A percentile compares a stretch with the other conserved stretches of the same genome.
Evolutionary conservation across 2,797 vertebrate genomes (phyloP).

Genomic region (Enteromius argenteus): DNA sequence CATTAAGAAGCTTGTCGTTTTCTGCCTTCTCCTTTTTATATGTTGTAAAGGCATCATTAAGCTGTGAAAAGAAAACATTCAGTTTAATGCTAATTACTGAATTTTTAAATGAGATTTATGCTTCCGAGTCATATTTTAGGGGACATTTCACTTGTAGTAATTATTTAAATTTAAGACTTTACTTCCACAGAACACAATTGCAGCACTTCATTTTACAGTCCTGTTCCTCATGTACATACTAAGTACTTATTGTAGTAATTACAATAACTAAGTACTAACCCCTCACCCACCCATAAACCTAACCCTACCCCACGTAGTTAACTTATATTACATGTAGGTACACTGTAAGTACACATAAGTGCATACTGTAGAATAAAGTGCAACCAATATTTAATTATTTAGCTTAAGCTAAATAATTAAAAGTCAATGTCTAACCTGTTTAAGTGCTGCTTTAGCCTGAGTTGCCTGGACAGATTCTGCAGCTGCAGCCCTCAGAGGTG

Average conservation of each 20-base stretch:
- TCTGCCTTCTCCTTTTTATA: constrained; percentile 96
- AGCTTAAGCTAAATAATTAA: not conserved
- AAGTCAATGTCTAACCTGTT: constrained; percentile 81
- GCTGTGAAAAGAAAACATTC: constrained; percentile 70
- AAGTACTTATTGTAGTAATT: no score
- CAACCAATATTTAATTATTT: not conserved
- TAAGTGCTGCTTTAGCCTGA: constrained; percentile 93
- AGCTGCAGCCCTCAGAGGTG: constrained; percentile 79
- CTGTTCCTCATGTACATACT: no score
- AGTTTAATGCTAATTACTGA: constrained; percentile 5
- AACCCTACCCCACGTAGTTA: no score
- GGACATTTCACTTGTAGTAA: not conserved
- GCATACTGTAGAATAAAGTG: no score
- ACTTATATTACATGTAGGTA: no score
- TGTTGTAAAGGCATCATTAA: constrained; percentile 90
- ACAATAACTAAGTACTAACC: no score
- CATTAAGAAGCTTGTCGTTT: constrained; percentile 90
- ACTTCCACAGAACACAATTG: not conserved
- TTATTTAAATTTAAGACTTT: not conserved
- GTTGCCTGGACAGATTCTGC: constrained; percentile 81
- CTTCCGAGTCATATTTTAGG: not conserved
- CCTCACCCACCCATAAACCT: no score
- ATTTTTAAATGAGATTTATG: not conserved
- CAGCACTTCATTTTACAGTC: no score
- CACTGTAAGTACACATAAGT: no score